These are phyloP conservation scores for Alloplasta piceator DNA, from an alignment of 2,888 invertebrate species.

Conservation along the genomic window DNA sequence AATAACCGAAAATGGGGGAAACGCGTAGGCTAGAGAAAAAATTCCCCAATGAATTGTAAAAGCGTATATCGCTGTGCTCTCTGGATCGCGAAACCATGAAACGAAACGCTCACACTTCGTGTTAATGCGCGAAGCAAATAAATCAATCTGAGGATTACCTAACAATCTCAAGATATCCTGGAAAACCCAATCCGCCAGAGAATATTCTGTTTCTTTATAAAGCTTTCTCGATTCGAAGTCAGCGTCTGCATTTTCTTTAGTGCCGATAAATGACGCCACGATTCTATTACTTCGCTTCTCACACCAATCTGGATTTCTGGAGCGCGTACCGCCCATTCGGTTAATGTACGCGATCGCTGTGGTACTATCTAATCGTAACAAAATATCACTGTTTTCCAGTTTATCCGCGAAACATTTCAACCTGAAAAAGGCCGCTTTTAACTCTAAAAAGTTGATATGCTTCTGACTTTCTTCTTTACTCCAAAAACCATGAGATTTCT, in stretches of 20 bases:
- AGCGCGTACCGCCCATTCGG: too few species aligned
- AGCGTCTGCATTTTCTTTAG: slow-evolving; percentile 52
- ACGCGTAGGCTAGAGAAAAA: slow-evolving; percentile 50
- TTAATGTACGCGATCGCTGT: too few species aligned
- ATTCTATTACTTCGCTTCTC: slow-evolving; percentile 49
- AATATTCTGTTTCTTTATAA: slow-evolving; percentile 44
- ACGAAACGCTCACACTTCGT: slow-evolving; percentile 68
- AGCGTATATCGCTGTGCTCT: slow-evolving; percentile 65
- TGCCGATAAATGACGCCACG: slow-evolving; percentile 42
- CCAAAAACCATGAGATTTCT: too few species aligned
- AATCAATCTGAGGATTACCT: slow-evolving; percentile 64
- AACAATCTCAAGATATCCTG: not conserved
- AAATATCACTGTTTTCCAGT: slow-evolving; percentile 41
- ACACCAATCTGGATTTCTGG: slow-evolving; percentile 41
- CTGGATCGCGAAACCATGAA: slow-evolving; percentile 69
- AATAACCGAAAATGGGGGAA: slow-evolving; percentile 58
- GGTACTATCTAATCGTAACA: slow-evolving; percentile 48
- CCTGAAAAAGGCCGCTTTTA: slow-evolving; percentile 48
- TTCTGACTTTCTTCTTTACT: slow-evolving; percentile 6
- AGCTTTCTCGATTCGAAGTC: slow-evolving; percentile 43
- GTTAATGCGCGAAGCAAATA: slow-evolving; percentile 69
- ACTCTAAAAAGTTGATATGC: slow-evolving; percentile 55
- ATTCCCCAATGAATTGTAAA: slow-evolving; percentile 62
- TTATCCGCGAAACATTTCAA: slow-evolving; percentile 52
- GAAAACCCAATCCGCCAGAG: slow-evolving; percentile 1